Evolutionary conservation across 2,113 vertebrate species (phyloP), one percentile per base, ranked within the genome.

Genomic region (Sinocyclocheilus grahami): DNA sequence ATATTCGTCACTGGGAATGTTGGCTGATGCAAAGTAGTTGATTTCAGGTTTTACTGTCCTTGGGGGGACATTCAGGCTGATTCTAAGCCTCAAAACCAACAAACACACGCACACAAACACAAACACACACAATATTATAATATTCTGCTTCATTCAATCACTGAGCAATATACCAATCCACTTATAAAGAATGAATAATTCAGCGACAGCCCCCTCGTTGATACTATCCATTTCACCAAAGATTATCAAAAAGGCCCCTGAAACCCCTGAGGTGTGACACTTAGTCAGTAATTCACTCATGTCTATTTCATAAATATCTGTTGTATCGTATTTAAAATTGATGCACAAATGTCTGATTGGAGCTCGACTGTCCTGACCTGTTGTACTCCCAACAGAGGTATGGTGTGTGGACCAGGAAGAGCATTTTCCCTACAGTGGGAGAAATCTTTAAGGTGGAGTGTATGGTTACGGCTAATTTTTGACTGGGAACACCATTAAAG

Each of bases 111-210:
- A 22, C 55, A 22, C 48, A 30, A n/a, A 77, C 24, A 42, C 3
- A n/a, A 4, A 75, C 72, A 75, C n/a, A 33, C 30, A 33, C 30
- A 33, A 3, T 42, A 74, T 76, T 76, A 27, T 51, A 77, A 51
- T 51, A 14, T 48, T 30, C 48, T 18, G 12, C 18, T 67, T 67
- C 24, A 48, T 13, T 78, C 48, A 51, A 67, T 87, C 71, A 79
- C 86, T 74, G 22, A 18, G 78, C 53, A 60, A 72, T 86, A 72
- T 77, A 88, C 89, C 82, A 89, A 24, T 81, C 62, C 62, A 20
- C 81, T 82, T 83, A 83, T 30, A 30, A 3, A 7, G 46, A 76
- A 83, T 92, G 85, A 92, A 93, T 90, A 88, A 93, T 92, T 92
- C 79, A 87, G 60, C 33, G 88, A 87, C 42, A 24, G 20, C 33